Evolutionary conservation across 2,797 vertebrate species (phyloP).

Genomic region (Coreius guichenoti): DNA sequence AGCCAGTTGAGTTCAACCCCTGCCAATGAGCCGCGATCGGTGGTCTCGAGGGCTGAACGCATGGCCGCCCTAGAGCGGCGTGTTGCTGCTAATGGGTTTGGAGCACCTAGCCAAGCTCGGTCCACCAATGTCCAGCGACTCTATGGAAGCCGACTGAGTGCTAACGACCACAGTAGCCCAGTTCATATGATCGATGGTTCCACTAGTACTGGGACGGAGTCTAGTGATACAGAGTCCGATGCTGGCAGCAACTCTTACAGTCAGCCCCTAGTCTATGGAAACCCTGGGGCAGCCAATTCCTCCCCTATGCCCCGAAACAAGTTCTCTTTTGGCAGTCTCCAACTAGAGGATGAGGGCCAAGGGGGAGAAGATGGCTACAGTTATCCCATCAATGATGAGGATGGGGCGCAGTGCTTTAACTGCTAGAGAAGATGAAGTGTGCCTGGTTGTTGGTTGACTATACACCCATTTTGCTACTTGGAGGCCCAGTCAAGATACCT

Average conservation of each 20-base stretch:
- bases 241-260: conserved; percentile 74
- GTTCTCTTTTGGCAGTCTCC: conserved; percentile 84
- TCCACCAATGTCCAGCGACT: conserved; percentile 61
- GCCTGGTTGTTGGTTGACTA: conserved; percentile 83
- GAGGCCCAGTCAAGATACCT: not conserved
- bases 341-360: conserved; percentile 82
- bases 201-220: conserved; percentile 89
- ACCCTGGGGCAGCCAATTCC: conserved; percentile 72
- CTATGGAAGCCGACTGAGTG: conserved; percentile 68
- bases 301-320: conserved; percentile 78
- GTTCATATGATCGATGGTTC: conserved; percentile 85
- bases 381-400: conserved; percentile 83
- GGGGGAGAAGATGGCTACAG: conserved; percentile 77
- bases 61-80: conserved; percentile 78
- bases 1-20: conserved; percentile 82
- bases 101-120: conserved; percentile 68
- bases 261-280: conserved; percentile 74
- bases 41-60: conserved; percentile 72
- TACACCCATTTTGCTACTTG: conserved; percentile 44
- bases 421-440: conserved; percentile 68
- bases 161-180: conserved; percentile 72
- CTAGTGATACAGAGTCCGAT: conserved; percentile 89
- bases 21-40: conserved; percentile 70
- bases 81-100: conserved; percentile 83
- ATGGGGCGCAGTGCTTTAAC: conserved; percentile 80